These are phyloP conservation scores for Drosophila mimica DNA, from an alignment of 2,888 invertebrate genomes.

Conservation along the genomic window DNA sequence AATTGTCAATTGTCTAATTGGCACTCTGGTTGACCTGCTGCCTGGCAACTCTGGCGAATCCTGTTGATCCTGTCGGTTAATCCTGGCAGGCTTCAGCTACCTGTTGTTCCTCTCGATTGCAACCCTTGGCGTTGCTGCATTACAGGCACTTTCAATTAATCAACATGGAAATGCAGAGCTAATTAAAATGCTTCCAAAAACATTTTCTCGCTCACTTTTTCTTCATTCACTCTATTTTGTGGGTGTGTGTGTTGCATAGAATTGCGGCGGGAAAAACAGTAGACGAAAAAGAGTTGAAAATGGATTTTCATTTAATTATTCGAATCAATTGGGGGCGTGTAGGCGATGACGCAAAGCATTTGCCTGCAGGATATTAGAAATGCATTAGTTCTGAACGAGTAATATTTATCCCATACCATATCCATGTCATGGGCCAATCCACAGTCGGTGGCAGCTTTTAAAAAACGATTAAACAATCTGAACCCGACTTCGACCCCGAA, in stretches of 20 bases:
- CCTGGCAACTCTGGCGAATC: constrained; percentile 43
- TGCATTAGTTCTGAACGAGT: constrained; percentile 58
- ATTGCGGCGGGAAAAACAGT: constrained; percentile 16
- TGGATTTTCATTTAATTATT: constrained; percentile 12
- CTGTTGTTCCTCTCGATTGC: constrained; percentile 2
- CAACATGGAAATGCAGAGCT: constrained; percentile 58
- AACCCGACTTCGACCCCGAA: background rate
- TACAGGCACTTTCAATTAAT: constrained; percentile 76
- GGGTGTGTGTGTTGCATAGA: constrained; percentile 31
- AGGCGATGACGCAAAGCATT: constrained; percentile 81
- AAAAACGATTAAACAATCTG: constrained; percentile 66
- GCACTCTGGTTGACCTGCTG: background rate
- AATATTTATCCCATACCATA: background rate
- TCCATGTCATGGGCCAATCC: background rate
- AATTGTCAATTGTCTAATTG: background rate
- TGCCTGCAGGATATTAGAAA: constrained; percentile 68
- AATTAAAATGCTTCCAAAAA: constrained; percentile 78
- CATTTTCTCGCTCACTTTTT: constrained; percentile 31
- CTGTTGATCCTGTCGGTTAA: constrained; percentile 3
- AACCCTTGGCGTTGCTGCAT: constrained; percentile 31
- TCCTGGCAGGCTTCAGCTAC: constrained; percentile 30
- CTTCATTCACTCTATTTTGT: constrained; percentile 1
- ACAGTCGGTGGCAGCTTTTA: constrained; percentile 63
- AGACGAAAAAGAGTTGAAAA: constrained; percentile 40
- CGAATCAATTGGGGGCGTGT: constrained; percentile 66